Conservation (phyloP, 2,797 vertebrate species). For the Mus caroli region DNA sequence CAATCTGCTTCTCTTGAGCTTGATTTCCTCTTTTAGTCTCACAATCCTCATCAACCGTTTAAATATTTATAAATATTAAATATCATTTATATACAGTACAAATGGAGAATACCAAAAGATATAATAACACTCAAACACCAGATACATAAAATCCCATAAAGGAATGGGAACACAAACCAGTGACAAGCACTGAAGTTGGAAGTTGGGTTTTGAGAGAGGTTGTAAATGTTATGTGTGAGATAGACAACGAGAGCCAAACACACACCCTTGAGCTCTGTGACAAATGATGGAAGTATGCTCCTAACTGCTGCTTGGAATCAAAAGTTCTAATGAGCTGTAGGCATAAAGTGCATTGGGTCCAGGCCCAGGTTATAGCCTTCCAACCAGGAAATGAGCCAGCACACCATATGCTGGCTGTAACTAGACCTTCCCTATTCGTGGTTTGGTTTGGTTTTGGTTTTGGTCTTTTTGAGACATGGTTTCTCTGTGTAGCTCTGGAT, state of each 20-base stretch:
- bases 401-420: not conserved
- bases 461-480: not conserved
- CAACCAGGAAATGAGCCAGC: constrained; percentile 10
- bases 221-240: not conserved
- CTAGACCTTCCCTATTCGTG: not conserved
- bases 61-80: not conserved
- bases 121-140: not conserved
- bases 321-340: not conserved
- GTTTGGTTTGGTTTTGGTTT: not conserved
- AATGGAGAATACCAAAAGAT: constrained; percentile 19
- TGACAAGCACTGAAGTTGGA: not conserved
- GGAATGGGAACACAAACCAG: not conserved
- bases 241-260: not conserved
- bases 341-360: not conserved
- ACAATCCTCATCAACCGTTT: not conserved
- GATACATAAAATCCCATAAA: constrained; percentile 19
- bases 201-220: too few species aligned
- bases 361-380: not conserved
- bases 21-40: not conserved
- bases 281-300: constrained; percentile 15
- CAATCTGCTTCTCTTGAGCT: not conserved
- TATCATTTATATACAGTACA: not conserved
- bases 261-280: not conserved
- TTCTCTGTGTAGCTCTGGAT: not conserved
- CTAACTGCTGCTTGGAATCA: not conserved